Evolutionary conservation across 2,888 invertebrate genomes (phyloP).

Genomic region (Cataglyphis rosenhaueri): DNA sequence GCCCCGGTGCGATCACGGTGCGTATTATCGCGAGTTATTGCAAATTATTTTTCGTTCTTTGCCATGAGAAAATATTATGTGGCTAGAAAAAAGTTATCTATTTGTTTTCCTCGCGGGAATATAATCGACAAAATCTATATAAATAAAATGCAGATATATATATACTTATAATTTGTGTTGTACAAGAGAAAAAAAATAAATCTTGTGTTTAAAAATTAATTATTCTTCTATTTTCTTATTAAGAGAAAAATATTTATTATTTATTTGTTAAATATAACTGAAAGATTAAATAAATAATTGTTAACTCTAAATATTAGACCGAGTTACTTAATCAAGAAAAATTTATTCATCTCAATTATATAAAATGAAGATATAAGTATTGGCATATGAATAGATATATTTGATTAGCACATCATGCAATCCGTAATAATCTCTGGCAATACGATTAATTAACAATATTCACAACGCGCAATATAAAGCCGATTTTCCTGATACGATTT

Average conservation of each 20-base stretch:
- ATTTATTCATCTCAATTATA: background rate
- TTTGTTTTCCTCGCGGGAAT: background rate
- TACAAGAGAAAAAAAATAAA: background rate
- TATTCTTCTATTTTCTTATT: background rate
- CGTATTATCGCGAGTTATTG: constrained; percentile 38
- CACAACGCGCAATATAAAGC: background rate
- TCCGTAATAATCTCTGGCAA: constrained; percentile 13
- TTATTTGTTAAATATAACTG: background rate
- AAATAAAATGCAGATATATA: constrained; percentile 1
- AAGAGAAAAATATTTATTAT: background rate
- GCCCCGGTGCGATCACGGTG: constrained; percentile 39
- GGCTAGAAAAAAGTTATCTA: background rate
- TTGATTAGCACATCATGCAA: constrained; percentile 12
- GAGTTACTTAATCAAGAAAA: constrained; percentile 2
- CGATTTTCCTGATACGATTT: constrained; percentile 17
- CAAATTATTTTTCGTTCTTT: constrained; percentile 44
- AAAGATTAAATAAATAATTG: background rate
- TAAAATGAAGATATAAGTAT: constrained; percentile 25
- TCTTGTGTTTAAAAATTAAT: background rate
- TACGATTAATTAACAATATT: constrained; percentile 34
- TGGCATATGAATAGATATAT: constrained; percentile 2
- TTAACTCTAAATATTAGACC: background rate
- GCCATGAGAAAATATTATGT: constrained; percentile 7
- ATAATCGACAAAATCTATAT: background rate
- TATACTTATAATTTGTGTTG: background rate